Conservation (phyloP, 2,113 vertebrate genomes). For the Hippocampus zosterae region DNA sequence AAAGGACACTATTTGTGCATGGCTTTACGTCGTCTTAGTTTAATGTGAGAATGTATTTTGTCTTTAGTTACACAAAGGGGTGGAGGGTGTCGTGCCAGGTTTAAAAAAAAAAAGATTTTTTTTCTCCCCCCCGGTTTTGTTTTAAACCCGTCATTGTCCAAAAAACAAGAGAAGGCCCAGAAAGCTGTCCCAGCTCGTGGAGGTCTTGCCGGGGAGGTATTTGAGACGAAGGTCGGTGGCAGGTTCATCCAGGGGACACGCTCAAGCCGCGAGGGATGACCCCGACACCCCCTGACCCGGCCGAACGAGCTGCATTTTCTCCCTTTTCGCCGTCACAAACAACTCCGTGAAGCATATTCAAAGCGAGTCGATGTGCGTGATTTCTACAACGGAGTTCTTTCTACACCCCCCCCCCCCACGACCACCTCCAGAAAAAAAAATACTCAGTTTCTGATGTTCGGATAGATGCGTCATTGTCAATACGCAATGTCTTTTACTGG, state of each 20-base stretch:
- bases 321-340: constrained; percentile 48
- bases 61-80: constrained; percentile 34
- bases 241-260: constrained; percentile 99
- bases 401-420: not conserved
- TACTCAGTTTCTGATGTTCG: constrained; percentile 16
- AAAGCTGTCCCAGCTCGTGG: constrained; percentile 82
- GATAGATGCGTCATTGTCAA: constrained; percentile 50
- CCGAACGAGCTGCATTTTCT: constrained; percentile 83
- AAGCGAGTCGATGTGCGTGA: constrained; percentile 26
- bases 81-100: constrained; percentile 55
- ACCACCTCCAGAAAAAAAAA: not conserved
- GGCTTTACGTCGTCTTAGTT: constrained; percentile 58
- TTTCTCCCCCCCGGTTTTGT: constrained; percentile 60
- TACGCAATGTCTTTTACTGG: constrained; percentile 45
- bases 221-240: constrained; percentile 92
- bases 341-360: constrained; percentile 46
- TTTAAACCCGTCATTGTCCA: constrained; percentile 85
- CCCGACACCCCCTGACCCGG: constrained; percentile 97
- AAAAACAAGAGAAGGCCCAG: constrained; percentile 82
- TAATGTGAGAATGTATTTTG: constrained; percentile 47
- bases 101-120: constrained; percentile 66
- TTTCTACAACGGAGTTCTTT: constrained; percentile 12
- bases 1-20: constrained; percentile 60
- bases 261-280: constrained; percentile 97
- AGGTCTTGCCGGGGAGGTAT: constrained; percentile 94